Evolutionary conservation across 2,797 vertebrate species (phyloP).

Genomic region (Acanthurus tractus): DNA sequence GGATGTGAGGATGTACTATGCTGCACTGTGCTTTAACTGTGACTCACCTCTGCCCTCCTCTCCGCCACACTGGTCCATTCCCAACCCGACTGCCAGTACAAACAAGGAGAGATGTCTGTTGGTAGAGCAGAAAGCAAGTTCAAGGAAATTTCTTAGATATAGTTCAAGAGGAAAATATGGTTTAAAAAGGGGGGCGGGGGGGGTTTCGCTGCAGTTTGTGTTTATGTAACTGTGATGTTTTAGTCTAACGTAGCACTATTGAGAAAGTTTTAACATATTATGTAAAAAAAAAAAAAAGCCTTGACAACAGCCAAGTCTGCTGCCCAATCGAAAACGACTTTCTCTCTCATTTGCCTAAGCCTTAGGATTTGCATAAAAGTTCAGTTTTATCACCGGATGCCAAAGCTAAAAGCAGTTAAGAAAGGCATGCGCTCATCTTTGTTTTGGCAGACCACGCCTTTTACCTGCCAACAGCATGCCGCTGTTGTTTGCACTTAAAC

Average conservation of each 20-base stretch:
- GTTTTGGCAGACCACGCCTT: constrained; percentile 24
- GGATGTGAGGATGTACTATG: constrained; percentile 23
- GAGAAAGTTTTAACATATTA: not conserved
- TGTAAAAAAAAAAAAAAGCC: not conserved
- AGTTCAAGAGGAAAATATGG: not conserved
- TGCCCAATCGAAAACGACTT: constrained; percentile 18
- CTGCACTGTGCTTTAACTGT: constrained; percentile 33
- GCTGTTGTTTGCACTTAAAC: constrained; percentile 42
- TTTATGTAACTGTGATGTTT: constrained; percentile 7
- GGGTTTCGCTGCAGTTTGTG: not conserved
- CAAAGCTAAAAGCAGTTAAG: constrained; percentile 42
- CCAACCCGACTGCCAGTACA: constrained; percentile 26
- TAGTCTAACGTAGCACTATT: not conserved
- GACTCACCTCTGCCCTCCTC: constrained; percentile 22
- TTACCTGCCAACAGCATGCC: constrained; percentile 39
- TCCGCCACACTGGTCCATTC: constrained; percentile 11
- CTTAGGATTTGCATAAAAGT: constrained; percentile 8
- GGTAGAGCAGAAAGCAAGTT: constrained; percentile 16
- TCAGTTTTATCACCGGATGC: constrained; percentile 22
- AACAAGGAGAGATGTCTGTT: constrained; percentile 17
- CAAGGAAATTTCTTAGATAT: not conserved
- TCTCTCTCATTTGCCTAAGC: constrained; percentile 16
- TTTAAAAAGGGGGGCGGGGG: not conserved
- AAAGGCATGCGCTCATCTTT: constrained; percentile 37
- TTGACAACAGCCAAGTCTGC: constrained; percentile 8